These are phyloP conservation scores for Danionella cerebrum DNA, from an alignment of 2,113 vertebrate species.

Conservation along the genomic window DNA sequence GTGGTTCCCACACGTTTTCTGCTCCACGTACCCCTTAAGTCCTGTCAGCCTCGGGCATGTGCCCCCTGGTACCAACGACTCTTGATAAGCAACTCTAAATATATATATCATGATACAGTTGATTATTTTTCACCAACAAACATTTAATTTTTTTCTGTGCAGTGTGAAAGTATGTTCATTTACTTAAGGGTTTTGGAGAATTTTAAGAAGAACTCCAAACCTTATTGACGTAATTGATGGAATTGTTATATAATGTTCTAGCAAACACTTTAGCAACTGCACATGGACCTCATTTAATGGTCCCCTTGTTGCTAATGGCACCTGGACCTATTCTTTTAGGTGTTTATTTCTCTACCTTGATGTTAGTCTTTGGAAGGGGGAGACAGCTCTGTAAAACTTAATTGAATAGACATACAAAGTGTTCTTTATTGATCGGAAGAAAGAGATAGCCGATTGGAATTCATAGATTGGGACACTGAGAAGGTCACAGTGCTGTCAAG, in stretches of 20 bases:
- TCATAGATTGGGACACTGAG: conserved; percentile 20
- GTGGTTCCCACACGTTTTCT: too few relatives aligned
- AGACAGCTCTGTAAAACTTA: conserved; percentile 1
- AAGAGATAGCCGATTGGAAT: neutral
- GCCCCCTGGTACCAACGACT: too few relatives aligned
- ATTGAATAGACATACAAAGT: neutral
- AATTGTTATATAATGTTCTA: neutral
- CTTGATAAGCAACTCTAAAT: too few relatives aligned
- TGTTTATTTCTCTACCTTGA: neutral
- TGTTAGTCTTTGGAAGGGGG: neutral
- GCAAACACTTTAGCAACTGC: neutral
- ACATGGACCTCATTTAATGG: neutral
- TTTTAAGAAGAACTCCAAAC: neutral
- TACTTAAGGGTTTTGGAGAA: neutral
- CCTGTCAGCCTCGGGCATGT: too few relatives aligned
- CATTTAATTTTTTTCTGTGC: too few relatives aligned
- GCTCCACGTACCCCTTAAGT: too few relatives aligned
- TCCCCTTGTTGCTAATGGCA: neutral
- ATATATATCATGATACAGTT: too few relatives aligned
- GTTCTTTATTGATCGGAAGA: neutral
- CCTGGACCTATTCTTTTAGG: neutral
- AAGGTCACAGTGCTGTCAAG: conserved; percentile 35
- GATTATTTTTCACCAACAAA: too few relatives aligned
- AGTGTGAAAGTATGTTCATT: too few relatives aligned
- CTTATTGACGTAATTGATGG: too few relatives aligned